Conservation (phyloP, 2,797 vertebrate genomes). For the Cynodonichthys magdalenae region DNA sequence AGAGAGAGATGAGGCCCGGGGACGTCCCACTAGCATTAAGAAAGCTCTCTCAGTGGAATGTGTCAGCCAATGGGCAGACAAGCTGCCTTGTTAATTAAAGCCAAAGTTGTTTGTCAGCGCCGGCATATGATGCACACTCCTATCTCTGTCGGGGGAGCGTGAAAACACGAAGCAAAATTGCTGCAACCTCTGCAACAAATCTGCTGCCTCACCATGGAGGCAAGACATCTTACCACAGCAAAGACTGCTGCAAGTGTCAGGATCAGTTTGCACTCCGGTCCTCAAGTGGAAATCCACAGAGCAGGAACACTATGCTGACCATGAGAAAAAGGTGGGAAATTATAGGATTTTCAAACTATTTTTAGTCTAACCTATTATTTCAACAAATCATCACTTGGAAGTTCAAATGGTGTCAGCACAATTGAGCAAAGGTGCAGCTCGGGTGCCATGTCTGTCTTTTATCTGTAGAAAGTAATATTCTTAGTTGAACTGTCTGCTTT, state of each 20-base stretch:
- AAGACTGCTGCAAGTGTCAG: slow-evolving; percentile 37
- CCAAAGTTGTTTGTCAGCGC: slow-evolving; percentile 71
- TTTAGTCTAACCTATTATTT: background rate
- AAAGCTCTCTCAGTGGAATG: slow-evolving; percentile 67
- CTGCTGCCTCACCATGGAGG: slow-evolving; percentile 58
- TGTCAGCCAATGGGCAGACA: slow-evolving; percentile 59
- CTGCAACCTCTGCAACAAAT: slow-evolving; percentile 68
- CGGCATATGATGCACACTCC: slow-evolving; percentile 65
- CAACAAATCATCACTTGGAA: background rate
- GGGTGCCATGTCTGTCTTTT: background rate
- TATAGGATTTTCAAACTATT: background rate
- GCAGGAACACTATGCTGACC: slow-evolving; percentile 18
- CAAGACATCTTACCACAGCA: slow-evolving; percentile 52
- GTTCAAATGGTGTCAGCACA: background rate
- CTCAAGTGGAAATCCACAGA: slow-evolving; percentile 29
- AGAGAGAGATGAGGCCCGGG: slow-evolving; percentile 47
- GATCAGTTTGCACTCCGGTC: slow-evolving; percentile 36
- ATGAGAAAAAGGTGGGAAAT: slow-evolving; percentile 6
- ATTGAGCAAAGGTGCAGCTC: slow-evolving; percentile 6
- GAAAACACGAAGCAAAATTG: slow-evolving; percentile 52
- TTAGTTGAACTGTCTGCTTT: slow-evolving; percentile 18
- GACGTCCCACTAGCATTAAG: slow-evolving; percentile 69
- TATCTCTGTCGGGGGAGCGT: slow-evolving; percentile 55
- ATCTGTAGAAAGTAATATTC: slow-evolving; percentile 1
- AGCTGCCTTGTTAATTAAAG: slow-evolving; percentile 74